Conservation (phyloP, 2,888 invertebrate species). For the Lysandra coridon region DNA sequence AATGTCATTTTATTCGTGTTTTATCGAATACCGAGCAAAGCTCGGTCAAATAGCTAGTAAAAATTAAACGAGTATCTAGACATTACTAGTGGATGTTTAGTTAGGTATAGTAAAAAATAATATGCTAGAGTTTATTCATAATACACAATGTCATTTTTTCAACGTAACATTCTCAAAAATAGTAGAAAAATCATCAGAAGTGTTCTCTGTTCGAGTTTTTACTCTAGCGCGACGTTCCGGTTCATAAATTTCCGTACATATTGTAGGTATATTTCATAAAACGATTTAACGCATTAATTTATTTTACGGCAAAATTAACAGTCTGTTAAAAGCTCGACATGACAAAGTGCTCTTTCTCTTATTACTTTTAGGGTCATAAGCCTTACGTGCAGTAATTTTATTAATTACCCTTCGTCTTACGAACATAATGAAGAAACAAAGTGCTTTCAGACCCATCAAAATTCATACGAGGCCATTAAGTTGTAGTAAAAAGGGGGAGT, state of each 20-base stretch:
- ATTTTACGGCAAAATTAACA: slow-evolving; percentile 75
- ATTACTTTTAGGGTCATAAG: slow-evolving; percentile 73
- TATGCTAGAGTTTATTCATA: no score
- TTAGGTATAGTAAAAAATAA: no score
- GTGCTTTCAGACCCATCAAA: slow-evolving; percentile 23
- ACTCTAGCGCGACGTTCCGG: background rate
- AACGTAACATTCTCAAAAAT: no score
- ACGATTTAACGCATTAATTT: slow-evolving; percentile 78
- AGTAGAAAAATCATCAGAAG: background rate
- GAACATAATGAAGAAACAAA: slow-evolving; percentile 29
- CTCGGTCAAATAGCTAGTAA: no score
- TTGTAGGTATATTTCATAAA: slow-evolving; percentile 57
- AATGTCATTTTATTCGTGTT: no score
- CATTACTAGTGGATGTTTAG: no score
- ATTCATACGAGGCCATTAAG: slow-evolving; percentile 16
- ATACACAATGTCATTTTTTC: no score
- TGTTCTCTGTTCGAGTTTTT: background rate
- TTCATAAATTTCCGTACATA: slow-evolving; percentile 34
- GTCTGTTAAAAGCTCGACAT: slow-evolving; percentile 76
- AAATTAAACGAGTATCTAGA: no score
- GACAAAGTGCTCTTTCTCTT: slow-evolving; percentile 75
- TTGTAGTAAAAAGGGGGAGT: slow-evolving; percentile 17
- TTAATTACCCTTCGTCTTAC: slow-evolving; percentile 58
- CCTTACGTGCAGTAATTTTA: slow-evolving; percentile 68
- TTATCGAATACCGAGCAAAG: no score